These are phyloP conservation scores for Corythornis vintsioides DNA, from an alignment of 2,113 vertebrate genomes.

Conservation along the genomic window DNA sequence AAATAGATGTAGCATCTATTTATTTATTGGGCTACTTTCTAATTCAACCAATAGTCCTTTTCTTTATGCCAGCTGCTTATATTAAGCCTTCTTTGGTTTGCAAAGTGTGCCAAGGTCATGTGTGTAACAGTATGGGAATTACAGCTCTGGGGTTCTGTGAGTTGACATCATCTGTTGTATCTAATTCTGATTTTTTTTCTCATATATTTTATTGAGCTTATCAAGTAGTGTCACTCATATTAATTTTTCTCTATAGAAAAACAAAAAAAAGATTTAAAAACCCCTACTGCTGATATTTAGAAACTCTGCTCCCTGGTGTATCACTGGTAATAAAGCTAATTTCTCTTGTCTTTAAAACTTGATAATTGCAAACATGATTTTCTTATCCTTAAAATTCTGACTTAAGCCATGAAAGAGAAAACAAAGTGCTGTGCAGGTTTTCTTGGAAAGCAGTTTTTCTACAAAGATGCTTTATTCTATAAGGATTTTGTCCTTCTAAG, in stretches of 20 bases:
- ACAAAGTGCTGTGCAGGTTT: not conserved
- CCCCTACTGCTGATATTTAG: not conserved
- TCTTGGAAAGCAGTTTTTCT: not conserved
- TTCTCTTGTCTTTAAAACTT: not conserved
- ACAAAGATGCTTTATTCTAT: not conserved
- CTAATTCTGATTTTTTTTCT: not conserved
- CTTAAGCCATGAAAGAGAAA: not conserved
- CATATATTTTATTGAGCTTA: not conserved
- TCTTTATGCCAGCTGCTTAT: not conserved
- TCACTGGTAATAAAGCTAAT: not conserved
- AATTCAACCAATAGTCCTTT: not conserved
- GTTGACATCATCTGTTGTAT: not conserved
- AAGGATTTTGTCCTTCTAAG: not conserved
- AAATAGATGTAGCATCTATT: not conserved
- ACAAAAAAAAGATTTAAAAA: not conserved
- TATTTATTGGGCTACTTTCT: not conserved
- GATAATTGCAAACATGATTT: not conserved
- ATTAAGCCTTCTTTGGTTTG: not conserved
- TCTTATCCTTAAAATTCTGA: conserved; percentile 12
- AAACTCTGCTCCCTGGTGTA: not conserved
- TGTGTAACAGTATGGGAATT: not conserved
- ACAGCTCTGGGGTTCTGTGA: not conserved
- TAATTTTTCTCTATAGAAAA: not conserved
- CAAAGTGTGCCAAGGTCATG: not conserved
- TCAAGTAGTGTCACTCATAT: conserved; percentile 4